These are phyloP conservation scores for Brachionus calyciflorus DNA, from an alignment of 1,140 invertebrate genomes.

Conservation along the genomic window DNA sequence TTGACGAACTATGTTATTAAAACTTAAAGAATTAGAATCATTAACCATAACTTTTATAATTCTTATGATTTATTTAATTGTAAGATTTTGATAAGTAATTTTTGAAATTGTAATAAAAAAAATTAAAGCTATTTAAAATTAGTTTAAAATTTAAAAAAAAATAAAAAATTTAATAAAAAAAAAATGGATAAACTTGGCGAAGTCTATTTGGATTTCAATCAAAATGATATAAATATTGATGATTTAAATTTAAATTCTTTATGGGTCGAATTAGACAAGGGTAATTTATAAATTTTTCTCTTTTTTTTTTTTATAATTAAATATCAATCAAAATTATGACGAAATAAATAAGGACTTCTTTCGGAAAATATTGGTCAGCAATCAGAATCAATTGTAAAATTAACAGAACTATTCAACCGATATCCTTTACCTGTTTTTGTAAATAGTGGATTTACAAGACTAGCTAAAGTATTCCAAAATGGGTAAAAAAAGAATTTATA, in stretches of 20 bases:
- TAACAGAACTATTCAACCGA: constrained; percentile 32
- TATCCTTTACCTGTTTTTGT: constrained; percentile 44
- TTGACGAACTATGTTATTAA: too few species aligned
- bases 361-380: constrained; percentile 44
- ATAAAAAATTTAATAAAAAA: not conserved
- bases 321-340: not conserved
- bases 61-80: too few species aligned
- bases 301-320: not conserved
- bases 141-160: not conserved
- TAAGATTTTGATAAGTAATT: too few species aligned
- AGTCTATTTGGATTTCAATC: constrained; percentile 44
- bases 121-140: not conserved
- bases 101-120: too few species aligned
- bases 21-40: too few species aligned
- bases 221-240: constrained; percentile 35
- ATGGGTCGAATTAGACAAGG: constrained; percentile 45
- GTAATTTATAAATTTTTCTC: too few species aligned
- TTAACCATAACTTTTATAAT: too few species aligned
- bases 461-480: constrained; percentile 41
- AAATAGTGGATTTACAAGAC: constrained; percentile 22
- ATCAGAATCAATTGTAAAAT: constrained; percentile 39
- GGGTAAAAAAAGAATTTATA: constrained; percentile 3
- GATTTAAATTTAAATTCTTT: constrained; percentile 34
- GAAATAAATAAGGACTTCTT: constrained; percentile 9
- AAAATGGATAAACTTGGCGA: constrained; percentile 46